Percentiles rank a stretch among this genome's conserved stretches.
Evolutionary conservation across 2,797 vertebrate genomes (phyloP).

Genomic region (Paratrypauchen microcephalus): DNA sequence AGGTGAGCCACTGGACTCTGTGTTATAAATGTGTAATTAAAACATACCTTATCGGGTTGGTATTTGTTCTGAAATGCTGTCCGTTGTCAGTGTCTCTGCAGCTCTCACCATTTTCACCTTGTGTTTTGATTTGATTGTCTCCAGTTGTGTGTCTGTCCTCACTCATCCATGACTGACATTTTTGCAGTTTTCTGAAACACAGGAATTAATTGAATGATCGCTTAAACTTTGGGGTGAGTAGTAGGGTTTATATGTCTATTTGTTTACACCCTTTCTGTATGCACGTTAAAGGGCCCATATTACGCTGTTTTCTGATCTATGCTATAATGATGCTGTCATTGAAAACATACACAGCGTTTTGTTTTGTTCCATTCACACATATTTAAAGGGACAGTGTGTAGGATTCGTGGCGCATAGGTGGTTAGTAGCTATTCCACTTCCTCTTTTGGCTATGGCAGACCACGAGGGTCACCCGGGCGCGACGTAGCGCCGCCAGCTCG

Average conservation of each 20-base stretch:
- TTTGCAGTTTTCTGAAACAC: conserved; percentile 85
- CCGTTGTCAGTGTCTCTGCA: conserved; percentile 56
- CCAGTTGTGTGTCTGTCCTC: conserved; percentile 71
- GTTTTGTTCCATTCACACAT: no score
- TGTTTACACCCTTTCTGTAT: conserved; percentile 19
- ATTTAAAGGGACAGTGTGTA: no score
- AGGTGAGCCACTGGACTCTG: conserved; percentile 73
- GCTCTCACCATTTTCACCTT: conserved; percentile 63
- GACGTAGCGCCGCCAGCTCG: no score
- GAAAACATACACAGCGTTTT: no score
- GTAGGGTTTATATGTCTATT: conserved; percentile 67
- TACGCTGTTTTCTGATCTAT: no score
- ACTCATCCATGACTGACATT: conserved; percentile 79
- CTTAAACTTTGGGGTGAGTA: conserved; percentile 80
- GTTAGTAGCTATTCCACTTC: no score
- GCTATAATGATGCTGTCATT: no score
- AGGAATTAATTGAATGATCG: conserved; percentile 85
- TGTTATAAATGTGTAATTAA: neutral
- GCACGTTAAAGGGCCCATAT: conserved; percentile 12
- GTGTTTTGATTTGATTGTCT: conserved; percentile 62
- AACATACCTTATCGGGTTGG: conserved; percentile 6
- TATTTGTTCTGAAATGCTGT: conserved; percentile 39
- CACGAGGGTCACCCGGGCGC: no score
- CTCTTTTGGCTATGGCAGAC: no score
- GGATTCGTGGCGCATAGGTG: no score